Evolutionary conservation across 2,113 vertebrate species (phyloP).

Genomic region (Mirounga angustirostris): DNA sequence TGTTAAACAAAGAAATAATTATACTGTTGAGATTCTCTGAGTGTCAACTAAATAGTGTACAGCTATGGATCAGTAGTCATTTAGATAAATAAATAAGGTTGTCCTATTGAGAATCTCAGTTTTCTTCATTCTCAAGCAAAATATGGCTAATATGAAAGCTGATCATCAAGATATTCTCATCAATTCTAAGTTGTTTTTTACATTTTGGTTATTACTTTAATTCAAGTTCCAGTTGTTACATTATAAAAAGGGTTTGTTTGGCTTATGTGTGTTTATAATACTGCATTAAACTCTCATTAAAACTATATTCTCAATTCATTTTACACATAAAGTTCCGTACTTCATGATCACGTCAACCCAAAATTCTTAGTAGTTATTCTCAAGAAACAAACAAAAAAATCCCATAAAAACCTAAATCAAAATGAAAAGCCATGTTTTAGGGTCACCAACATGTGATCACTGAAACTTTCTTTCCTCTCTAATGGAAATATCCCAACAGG

Average conservation of each 20-base stretch:
- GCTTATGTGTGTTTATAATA: not conserved
- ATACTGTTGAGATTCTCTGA: conserved; percentile 49
- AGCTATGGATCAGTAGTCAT: conserved; percentile 1
- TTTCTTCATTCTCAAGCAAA: conserved; percentile 53
- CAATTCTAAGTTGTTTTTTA: not conserved
- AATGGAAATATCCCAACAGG: not conserved
- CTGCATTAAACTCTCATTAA: conserved; percentile 19
- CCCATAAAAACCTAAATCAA: not conserved
- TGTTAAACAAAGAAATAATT: conserved; percentile 68
- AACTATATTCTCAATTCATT: not conserved
- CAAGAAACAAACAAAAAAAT: not conserved
- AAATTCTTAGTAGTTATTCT: conserved; percentile 5
- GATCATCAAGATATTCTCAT: not conserved
- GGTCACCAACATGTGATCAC: not conserved
- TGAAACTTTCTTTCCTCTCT: not conserved
- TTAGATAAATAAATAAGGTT: conserved; percentile 53
- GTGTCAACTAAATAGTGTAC: conserved; percentile 53
- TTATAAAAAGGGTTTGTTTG: not conserved
- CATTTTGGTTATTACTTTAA: conserved; percentile 5
- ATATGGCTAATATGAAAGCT: not conserved
- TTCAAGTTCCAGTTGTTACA: not conserved
- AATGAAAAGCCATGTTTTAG: not conserved
- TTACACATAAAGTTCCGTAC: not conserved
- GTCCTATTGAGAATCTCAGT: not conserved
- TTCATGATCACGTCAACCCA: not conserved